A percentile compares a stretch with the other conserved stretches of the same genome.
These are phyloP conservation scores for Vespertilio murinus DNA, from an alignment of 2,797 vertebrate genomes.

Conservation along the genomic window DNA sequence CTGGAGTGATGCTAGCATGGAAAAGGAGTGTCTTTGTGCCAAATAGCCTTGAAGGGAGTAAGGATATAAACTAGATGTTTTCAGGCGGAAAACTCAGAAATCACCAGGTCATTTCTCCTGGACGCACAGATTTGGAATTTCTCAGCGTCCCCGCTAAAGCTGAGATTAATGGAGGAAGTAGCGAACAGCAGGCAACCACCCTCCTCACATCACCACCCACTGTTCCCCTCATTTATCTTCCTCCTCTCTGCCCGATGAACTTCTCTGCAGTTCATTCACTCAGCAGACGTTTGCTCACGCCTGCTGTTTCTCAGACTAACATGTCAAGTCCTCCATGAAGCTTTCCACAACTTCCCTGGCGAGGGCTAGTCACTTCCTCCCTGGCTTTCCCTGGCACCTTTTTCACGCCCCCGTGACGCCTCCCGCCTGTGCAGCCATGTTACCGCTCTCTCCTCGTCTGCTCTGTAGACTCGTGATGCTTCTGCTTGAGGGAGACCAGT, in stretches of 20 bases:
- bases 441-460: neutral
- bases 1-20: neutral
- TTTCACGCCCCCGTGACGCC: neutral
- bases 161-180: neutral
- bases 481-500: neutral
- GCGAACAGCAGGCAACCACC: fast-evolving
- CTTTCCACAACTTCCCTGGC: neutral
- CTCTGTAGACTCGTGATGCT: neutral
- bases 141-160: neutral
- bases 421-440: neutral
- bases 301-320: neutral
- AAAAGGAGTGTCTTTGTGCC: neutral
- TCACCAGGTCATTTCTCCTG: neutral
- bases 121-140: neutral
- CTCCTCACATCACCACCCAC: neutral
- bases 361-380: neutral
- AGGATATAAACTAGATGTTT: neutral
- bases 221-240: neutral
- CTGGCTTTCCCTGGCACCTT: neutral
- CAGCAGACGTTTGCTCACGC: neutral
- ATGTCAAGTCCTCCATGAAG: neutral
- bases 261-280: neutral
- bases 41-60: neutral
- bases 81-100: neutral
- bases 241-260: neutral